These are phyloP conservation scores for Microplitis demolitor DNA, from an alignment of 1,140 invertebrate genomes.

Conservation along the genomic window DNA sequence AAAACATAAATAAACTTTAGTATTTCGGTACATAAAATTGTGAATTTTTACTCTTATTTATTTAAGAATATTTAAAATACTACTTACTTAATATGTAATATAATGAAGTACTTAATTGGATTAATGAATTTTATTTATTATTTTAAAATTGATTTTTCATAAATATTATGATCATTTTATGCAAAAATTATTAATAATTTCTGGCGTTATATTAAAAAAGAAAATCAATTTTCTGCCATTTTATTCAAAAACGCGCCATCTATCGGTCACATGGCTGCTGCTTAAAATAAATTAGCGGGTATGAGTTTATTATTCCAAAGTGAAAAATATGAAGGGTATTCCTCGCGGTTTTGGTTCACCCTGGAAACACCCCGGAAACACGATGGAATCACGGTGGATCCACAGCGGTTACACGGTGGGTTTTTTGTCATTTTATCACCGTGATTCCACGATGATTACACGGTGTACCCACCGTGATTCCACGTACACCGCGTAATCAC, in stretches of 20 bases:
- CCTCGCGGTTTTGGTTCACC: no score
- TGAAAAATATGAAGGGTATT: no score
- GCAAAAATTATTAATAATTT: not conserved
- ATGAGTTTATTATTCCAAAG: no score
- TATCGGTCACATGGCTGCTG: slow-evolving; percentile 12
- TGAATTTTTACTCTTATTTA: slow-evolving; percentile 21
- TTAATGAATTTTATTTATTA: not conserved
- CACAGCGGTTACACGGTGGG: no score
- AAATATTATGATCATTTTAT: not conserved
- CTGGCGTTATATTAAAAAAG: slow-evolving; percentile 1
- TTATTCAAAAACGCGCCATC: slow-evolving; percentile 46
- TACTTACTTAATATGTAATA: not conserved
- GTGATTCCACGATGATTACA: no score
- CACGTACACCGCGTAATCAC: no score
- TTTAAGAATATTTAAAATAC: not conserved
- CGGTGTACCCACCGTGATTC: no score
- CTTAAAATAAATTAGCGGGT: no score
- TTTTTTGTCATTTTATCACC: no score
- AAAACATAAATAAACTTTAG: slow-evolving; percentile 16
- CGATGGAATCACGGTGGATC: no score
- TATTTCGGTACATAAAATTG: slow-evolving; percentile 25
- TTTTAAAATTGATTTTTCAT: not conserved
- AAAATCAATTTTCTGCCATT: slow-evolving; percentile 47
- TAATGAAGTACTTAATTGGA: not conserved
- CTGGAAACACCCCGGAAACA: no score